phyloP scores from a whole-genome alignment of 2,797 vertebrate species.

The Triplophysa bombifrons region DNA sequence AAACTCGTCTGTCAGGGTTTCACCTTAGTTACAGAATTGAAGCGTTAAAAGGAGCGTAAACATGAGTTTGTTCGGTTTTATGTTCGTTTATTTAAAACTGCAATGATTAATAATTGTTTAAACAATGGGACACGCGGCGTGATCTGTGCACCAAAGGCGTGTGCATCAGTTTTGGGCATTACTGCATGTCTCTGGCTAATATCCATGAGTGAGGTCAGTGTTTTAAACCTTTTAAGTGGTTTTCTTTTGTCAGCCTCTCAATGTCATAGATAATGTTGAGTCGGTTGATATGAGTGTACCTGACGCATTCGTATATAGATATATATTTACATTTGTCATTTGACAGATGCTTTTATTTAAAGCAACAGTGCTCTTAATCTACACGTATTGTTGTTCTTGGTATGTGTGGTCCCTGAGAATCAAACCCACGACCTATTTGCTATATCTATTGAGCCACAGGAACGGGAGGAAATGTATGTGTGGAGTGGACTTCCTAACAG shows the following conservation, averaged over 20 bases:
- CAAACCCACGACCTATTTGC: too few relatives aligned
- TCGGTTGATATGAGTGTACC: neutral
- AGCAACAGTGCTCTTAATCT: too few relatives aligned
- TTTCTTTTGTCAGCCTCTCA: neutral
- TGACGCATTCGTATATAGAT: too few relatives aligned
- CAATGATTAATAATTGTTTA: neutral
- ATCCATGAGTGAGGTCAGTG: constrained; percentile 6
- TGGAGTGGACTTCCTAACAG: too few relatives aligned
- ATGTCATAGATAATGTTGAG: neutral
- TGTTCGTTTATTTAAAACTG: neutral
- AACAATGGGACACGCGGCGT: neutral
- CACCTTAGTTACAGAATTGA: neutral
- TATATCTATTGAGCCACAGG: too few relatives aligned
- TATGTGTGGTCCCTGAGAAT: too few relatives aligned
- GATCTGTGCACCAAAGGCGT: neutral
- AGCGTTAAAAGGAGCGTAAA: neutral
- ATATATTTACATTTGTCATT: too few relatives aligned
- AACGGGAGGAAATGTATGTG: neutral
- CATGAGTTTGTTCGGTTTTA: neutral
- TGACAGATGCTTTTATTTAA: too few relatives aligned
- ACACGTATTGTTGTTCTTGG: too few relatives aligned
- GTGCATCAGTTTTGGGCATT: neutral
- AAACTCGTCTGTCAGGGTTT: constrained; percentile 52
- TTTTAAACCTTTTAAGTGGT: neutral
- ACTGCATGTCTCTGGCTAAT: neutral